phyloP scores from a whole-genome alignment of 2,888 invertebrate genomes.

The Andrena bicolor region DNA sequence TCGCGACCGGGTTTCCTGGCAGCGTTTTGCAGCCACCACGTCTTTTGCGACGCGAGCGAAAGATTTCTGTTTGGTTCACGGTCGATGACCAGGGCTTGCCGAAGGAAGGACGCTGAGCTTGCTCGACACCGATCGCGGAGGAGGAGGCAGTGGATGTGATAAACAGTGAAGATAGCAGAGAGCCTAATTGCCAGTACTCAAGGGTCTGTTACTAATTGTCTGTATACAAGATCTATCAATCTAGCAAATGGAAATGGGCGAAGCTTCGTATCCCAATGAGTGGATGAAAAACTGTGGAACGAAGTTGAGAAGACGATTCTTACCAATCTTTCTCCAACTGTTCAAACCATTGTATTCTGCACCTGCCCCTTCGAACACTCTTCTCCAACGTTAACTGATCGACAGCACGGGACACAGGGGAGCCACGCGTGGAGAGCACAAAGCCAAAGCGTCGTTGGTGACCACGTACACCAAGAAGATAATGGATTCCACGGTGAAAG shows the following conservation, averaged over 20 bases:
- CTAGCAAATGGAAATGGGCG: constrained; percentile 35
- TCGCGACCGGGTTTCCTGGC: constrained; percentile 68
- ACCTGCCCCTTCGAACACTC: constrained; percentile 4
- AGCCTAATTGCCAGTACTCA: no score
- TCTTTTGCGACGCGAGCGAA: constrained; percentile 44
- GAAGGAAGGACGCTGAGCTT: not conserved
- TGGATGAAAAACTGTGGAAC: not conserved
- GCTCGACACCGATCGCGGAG: no score
- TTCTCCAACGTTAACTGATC: not conserved
- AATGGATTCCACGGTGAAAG: constrained; percentile 47
- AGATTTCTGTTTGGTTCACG: constrained; percentile 36
- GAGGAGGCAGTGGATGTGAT: no score
- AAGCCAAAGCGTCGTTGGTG: not conserved
- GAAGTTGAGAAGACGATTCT: constrained; percentile 17
- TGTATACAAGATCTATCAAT: constrained; percentile 20
- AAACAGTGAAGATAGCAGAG: no score
- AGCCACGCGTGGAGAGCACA: constrained; percentile 15
- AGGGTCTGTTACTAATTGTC: no score
- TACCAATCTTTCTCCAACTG: constrained; percentile 10
- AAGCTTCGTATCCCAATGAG: constrained; percentile 20
- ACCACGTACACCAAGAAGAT: constrained; percentile 31
- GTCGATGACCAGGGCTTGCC: constrained; percentile 1
- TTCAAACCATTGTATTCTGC: constrained; percentile 1
- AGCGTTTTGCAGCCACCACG: constrained; percentile 41
- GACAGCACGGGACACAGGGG: not conserved